Conservation (phyloP, 2,797 vertebrate species). For the Clamator glandarius region DNA sequence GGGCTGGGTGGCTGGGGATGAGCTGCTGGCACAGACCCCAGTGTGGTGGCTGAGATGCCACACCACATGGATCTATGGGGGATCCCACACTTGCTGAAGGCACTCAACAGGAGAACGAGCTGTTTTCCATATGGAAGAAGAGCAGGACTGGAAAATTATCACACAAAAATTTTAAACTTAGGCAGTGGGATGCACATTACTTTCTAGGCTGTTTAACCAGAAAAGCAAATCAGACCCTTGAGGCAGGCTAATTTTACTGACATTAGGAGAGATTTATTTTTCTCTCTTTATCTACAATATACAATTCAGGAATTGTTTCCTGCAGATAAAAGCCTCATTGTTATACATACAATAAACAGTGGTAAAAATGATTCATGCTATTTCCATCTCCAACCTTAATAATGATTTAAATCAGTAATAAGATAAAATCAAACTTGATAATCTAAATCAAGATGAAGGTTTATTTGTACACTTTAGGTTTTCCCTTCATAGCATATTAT, state of each 20-base stretch:
- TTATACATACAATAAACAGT: slow-evolving; percentile 44
- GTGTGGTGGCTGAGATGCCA: not conserved
- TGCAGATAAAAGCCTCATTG: slow-evolving; percentile 59
- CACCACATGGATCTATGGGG: not conserved
- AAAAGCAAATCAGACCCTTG: slow-evolving; percentile 27
- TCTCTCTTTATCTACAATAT: slow-evolving; percentile 55
- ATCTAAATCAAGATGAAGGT: not conserved
- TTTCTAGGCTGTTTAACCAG: slow-evolving; percentile 3
- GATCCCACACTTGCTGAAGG: not conserved
- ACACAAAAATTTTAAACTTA: not conserved
- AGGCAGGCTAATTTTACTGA: slow-evolving; percentile 57
- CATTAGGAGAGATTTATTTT: slow-evolving; percentile 61
- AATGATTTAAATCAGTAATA: slow-evolving; percentile 27
- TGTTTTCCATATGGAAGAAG: not conserved
- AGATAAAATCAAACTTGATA: slow-evolving; percentile 30
- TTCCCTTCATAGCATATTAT: not conserved
- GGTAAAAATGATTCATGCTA: slow-evolving; percentile 30
- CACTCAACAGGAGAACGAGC: not conserved
- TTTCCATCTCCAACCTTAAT: slow-evolving; percentile 28
- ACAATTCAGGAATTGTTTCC: slow-evolving; percentile 60
- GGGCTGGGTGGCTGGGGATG: not conserved
- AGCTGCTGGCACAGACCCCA: fast-evolving
- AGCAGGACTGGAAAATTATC: not conserved
- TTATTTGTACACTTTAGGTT: slow-evolving; percentile 3
- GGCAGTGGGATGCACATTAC: not conserved